phyloP scores from a whole-genome alignment of 1,140 invertebrate genomes.

The Hirudo medicinalis region DNA sequence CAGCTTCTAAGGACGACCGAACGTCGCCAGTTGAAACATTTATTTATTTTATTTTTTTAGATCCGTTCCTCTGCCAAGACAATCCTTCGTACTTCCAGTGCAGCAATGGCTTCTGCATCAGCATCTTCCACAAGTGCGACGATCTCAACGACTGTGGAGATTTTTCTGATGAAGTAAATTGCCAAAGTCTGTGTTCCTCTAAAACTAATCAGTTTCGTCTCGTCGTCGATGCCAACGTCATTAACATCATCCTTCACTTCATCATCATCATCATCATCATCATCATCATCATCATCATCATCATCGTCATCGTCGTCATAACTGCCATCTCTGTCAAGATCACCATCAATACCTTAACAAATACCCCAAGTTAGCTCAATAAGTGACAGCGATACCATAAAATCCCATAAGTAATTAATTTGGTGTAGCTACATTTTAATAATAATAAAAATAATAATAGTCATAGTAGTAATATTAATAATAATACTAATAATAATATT shows the following conservation, averaged over 20 bases:
- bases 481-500: too few relatives aligned
- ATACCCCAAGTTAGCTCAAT: too few relatives aligned
- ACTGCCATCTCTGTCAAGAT: not conserved
- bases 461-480: too few relatives aligned
- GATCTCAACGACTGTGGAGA: conserved; percentile 56
- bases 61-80: not conserved
- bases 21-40: not conserved
- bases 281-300: not conserved
- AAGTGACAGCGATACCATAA: too few relatives aligned
- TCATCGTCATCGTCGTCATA: not conserved
- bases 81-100: conserved; percentile 51
- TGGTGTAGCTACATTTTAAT: too few relatives aligned
- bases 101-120: conserved; percentile 51
- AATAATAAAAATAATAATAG: too few relatives aligned
- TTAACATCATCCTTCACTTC: not conserved
- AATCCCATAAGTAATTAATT: too few relatives aligned
- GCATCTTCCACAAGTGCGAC: conserved; percentile 54
- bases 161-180: conserved; percentile 50
- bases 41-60: not conserved
- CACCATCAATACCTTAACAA: too few relatives aligned
- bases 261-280: not conserved
- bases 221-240: not conserved
- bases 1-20: too few relatives aligned
- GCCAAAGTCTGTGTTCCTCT: too few relatives aligned
- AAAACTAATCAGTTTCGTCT: not conserved